Evolutionary conservation across 1,140 invertebrate genomes (phyloP), one percentile per base, ranked within the genome.

Genomic region (Drosophila suzukii): DNA sequence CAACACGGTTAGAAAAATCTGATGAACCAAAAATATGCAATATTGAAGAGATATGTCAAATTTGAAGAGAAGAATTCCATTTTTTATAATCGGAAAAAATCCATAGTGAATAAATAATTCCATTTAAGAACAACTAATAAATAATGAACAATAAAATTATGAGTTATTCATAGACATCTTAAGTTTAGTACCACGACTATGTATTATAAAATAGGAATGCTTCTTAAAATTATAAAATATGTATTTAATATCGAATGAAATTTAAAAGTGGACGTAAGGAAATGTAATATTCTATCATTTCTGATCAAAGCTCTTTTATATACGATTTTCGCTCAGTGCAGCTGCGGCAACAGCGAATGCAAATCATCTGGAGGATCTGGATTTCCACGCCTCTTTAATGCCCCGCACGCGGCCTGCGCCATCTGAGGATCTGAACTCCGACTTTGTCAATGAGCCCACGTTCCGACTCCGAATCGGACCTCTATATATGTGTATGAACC

Each of bases 401-500:
- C 70, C 49, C 39, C 65, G 82, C 82, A 85, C 65, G 80, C 80
- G 73, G 81, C 81, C 75, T 68, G 74, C 63, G 51, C 77, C 49
- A 67, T 57, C 36, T 12, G 68, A 61, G 27, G 58, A 50, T 41
- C 61, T 81, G 78, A 86, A 86, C 82, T 78, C 61, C 71, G 79
- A 68, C 83, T 79, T 82, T 86, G 82, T 76, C 83, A 86, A 88
- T 86, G 75, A 70, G 58, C 61, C 59, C 80, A 85, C 81, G 81
- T 83, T 51, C 66, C 53, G 27, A 10, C 74, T 49, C n/a, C 43
- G 32, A 34, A 15, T 15, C 20, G 41, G 27, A 38, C 6, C 27
- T 12, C 43, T 11, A 10, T 12, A 11, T 12, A 24, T 17, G 20
- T 17, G 20, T 17, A 32, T n/a, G 15, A 15, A 47, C 20, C 17